Base-by-base conservation (phyloP, 2,888 invertebrate species). In the Drosophila pseudotakahashii region DNA sequence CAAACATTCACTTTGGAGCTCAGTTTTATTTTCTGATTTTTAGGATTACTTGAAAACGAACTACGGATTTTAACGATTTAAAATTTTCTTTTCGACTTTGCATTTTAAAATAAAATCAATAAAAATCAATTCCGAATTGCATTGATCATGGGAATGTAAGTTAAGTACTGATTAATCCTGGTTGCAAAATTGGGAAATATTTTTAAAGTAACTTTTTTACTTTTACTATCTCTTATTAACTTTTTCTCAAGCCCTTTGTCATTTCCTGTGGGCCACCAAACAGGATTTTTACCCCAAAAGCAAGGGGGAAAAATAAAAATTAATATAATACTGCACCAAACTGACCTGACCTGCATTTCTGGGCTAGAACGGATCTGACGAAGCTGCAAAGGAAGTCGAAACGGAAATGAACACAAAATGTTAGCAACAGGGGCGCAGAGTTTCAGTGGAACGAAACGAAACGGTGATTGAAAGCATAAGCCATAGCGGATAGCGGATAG, bases 291-390 rank as follows among this genome's bases (percentile, higher is more conserved):
- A 73, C 50, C 58, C 47, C 55, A 34, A 42, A 48, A 44, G 26
- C 39, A 47, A 39, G 23, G 14, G 34, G 30, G 11, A 16, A 57
- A 37, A 16, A 3, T 2, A 30, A 74, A 76, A 77, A 77, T 75
- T 74, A 76, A 78, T 86, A 74, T 54, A 67, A 67, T 78, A 75
- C 69, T 81, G 62, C 67, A 76, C 62, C 57, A 72, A 55, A 76
- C 75, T 82, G 77, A 58, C 73, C 73, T 84, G 85, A 85, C 87
- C 88, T 89, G 85, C 79, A 84, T 89, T 79, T 42, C 36, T 41
- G 10, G 41, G 14, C 45, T 47, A 26, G 10, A 54, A 68, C 69
- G 66, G 39, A 68, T 39, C 52, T 72, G 47, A 48, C 62, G 63
- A 62, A 36, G 47, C 73, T 63, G 55, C 57, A 70, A 73, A 74